A percentile compares a stretch with the other conserved stretches of the same genome.
These are phyloP conservation scores for Thera britannica DNA, from an alignment of 2,888 invertebrate species.

Conservation along the genomic window DNA sequence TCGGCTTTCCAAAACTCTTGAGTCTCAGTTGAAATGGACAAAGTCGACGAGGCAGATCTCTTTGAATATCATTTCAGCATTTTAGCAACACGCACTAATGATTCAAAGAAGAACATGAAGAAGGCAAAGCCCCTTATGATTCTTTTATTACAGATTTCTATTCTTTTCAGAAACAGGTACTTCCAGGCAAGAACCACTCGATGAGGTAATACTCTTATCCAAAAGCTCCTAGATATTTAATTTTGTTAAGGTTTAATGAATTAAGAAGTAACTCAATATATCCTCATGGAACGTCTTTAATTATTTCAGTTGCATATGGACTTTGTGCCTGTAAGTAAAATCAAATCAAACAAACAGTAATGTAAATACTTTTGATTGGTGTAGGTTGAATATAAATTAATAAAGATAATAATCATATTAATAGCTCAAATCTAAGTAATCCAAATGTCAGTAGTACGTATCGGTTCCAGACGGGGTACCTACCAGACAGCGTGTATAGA, in stretches of 20 bases:
- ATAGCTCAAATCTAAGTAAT: neutral
- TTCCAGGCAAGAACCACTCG: neutral
- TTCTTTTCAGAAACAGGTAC: neutral
- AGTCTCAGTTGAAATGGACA: no score
- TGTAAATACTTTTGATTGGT: no score
- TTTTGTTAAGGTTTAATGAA: neutral
- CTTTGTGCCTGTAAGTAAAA: slow-evolving; percentile 26
- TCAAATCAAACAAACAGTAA: neutral
- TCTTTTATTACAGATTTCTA: neutral
- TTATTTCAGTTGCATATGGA: slow-evolving; percentile 29
- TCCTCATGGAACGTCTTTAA: neutral
- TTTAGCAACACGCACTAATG: no score
- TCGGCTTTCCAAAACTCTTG: no score
- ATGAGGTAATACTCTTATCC: neutral
- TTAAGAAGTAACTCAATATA: neutral
- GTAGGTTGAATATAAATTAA: neutral
- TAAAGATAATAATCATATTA: neutral
- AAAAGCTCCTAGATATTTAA: neutral
- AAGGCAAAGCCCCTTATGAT: neutral
- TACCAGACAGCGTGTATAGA: slow-evolving; percentile 34
- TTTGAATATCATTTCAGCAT: no score
- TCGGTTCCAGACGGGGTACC: slow-evolving; percentile 22
- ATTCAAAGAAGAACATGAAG: neutral
- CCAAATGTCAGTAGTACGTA: neutral
- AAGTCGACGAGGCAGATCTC: no score